phyloP scores from a whole-genome alignment of 2,888 invertebrate species.

The Agrilus mali region DNA sequence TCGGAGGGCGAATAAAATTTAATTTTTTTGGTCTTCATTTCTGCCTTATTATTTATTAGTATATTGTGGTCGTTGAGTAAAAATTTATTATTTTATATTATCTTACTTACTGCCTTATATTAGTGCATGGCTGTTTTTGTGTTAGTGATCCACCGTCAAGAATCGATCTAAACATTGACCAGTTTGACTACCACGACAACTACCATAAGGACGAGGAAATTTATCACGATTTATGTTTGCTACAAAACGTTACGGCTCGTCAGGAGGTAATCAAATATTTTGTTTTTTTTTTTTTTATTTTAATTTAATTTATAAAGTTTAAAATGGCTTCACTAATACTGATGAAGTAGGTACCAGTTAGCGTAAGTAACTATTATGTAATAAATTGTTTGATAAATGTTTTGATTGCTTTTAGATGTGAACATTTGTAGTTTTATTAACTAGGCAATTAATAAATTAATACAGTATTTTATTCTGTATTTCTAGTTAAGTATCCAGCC shows the following conservation, averaged over 20 bases:
- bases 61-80: too few species aligned
- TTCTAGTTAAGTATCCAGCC: conserved; percentile 21
- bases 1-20: background rate
- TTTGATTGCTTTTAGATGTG: background rate
- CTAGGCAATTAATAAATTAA: background rate
- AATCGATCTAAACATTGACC: conserved; percentile 30
- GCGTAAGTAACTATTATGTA: too few species aligned
- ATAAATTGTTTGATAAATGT: too few species aligned
- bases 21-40: conserved; percentile 5
- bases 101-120: conserved; percentile 1
- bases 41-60: too few species aligned
- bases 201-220: conserved; percentile 70
- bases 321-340: too few species aligned
- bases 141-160: conserved; percentile 25
- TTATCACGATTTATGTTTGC: conserved; percentile 86
- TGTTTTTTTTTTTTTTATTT: too few species aligned
- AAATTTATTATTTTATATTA: conserved; percentile 4
- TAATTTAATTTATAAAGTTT: too few species aligned
- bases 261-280: conserved; percentile 19
- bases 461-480: background rate
- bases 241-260: conserved; percentile 25
- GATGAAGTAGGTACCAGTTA: too few species aligned
- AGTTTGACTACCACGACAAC: conserved; percentile 40
- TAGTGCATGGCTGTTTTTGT: conserved; percentile 27
- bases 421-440: background rate